phyloP scores from a whole-genome alignment of 2,113 vertebrate genomes.

The Gopherus flavomarginatus region DNA sequence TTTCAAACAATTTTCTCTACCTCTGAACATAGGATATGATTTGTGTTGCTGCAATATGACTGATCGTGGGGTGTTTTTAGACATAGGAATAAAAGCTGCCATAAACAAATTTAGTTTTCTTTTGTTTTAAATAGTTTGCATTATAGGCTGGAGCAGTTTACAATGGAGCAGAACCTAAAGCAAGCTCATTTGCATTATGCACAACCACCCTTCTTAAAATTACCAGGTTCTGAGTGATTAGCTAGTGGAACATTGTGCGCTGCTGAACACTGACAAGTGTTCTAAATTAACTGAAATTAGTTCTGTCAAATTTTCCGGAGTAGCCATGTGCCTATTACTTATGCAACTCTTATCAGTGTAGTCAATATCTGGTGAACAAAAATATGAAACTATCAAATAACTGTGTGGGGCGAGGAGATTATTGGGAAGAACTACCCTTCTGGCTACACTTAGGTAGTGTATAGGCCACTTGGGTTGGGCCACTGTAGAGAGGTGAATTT shows the following conservation, averaged over 20 bases:
- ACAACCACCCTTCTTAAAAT: conserved; percentile 3
- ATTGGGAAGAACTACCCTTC: neutral
- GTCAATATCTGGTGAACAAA: neutral
- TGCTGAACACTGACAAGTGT: neutral
- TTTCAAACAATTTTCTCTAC: neutral
- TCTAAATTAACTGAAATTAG: neutral
- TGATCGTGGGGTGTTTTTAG: neutral
- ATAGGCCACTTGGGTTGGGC: neutral
- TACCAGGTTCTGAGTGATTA: neutral
- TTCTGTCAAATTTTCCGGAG: neutral
- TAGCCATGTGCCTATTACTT: neutral
- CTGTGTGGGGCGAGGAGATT: neutral
- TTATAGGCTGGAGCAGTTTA: neutral
- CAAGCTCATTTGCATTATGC: neutral
- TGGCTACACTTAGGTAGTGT: neutral
- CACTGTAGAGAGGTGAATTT: neutral
- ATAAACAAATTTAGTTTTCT: neutral
- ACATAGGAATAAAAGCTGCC: neutral
- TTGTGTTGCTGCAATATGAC: neutral
- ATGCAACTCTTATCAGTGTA: conserved; percentile 21
- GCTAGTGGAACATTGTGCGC: neutral
- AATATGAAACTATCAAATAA: neutral
- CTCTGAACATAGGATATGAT: neutral
- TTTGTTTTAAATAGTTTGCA: neutral
- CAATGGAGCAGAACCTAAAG: neutral